A percentile compares a stretch with the other conserved stretches of the same genome.
These are phyloP conservation scores for Pecten maximus DNA, from an alignment of 2,888 invertebrate species.

Conservation along the genomic window DNA sequence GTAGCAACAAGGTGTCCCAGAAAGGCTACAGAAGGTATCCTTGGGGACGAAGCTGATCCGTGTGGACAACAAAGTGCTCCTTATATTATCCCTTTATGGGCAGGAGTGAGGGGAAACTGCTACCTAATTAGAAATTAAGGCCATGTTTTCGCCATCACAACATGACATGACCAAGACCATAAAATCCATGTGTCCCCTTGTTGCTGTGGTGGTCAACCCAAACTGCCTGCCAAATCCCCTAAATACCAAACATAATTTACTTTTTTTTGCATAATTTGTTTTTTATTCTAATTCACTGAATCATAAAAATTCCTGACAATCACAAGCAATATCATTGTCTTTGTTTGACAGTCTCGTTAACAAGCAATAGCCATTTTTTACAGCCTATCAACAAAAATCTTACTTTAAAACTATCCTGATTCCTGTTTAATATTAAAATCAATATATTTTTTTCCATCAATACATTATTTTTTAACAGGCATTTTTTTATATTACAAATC, in stretches of 20 bases:
- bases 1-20: background rate
- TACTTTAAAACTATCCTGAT: too few relatives aligned
- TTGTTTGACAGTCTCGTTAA: background rate
- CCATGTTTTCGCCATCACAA: slow-evolving; percentile 17
- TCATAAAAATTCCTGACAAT: slow-evolving; percentile 7
- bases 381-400: too few relatives aligned
- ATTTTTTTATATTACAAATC: too few relatives aligned
- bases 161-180: slow-evolving; percentile 20
- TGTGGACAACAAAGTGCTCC: background rate
- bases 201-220: slow-evolving; percentile 3
- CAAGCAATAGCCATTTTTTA: too few relatives aligned
- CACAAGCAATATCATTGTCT: background rate
- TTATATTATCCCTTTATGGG: background rate
- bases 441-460: too few relatives aligned
- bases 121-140: background rate
- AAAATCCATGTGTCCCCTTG: slow-evolving; percentile 1
- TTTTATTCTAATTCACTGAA: slow-evolving; percentile 19
- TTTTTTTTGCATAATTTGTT: slow-evolving; percentile 17
- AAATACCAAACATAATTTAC: background rate
- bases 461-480: too few relatives aligned
- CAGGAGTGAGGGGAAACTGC: background rate
- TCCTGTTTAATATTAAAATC: too few relatives aligned
- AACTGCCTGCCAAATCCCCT: background rate
- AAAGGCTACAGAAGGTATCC: background rate
- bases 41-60: background rate